Evolutionary conservation across 2,797 vertebrate genomes (phyloP).

Genomic region (Paramormyrops hopkinsi): DNA sequence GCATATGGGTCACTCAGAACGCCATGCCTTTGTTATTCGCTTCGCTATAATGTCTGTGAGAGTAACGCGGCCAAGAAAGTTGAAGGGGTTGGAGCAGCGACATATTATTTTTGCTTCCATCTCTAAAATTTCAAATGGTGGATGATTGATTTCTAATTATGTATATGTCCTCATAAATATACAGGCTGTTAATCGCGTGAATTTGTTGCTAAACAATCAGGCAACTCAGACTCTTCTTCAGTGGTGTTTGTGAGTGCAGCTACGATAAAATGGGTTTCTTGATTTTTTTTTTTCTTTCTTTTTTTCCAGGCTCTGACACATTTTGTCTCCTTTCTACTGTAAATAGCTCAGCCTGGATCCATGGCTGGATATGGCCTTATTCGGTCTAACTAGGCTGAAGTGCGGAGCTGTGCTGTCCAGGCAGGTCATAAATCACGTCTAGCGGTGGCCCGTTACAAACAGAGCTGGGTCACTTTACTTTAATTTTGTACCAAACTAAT

Average conservation of each 20-base stretch:
- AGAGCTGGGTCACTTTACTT: conserved; percentile 4
- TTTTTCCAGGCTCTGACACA: conserved; percentile 3
- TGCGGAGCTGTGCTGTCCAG: neutral
- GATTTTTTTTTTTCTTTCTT: neutral
- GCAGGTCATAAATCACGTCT: conserved; percentile 8
- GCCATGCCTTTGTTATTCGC: neutral
- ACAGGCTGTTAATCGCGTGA: neutral
- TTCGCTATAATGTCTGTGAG: neutral
- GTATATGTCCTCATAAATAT: neutral
- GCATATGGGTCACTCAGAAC: conserved; percentile 13
- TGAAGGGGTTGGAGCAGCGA: neutral
- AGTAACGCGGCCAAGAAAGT: neutral
- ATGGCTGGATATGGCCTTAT: conserved; percentile 13
- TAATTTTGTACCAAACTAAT: neutral
- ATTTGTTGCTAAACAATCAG: neutral
- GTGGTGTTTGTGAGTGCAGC: neutral
- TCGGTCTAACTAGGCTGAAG: conserved; percentile 19
- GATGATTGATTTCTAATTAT: neutral
- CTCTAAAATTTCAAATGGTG: neutral
- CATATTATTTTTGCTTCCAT: neutral
- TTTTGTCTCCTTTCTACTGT: conserved; percentile 7
- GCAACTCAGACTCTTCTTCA: neutral
- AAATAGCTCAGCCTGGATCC: conserved; percentile 26
- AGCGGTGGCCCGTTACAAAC: neutral
- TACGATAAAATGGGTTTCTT: neutral